Evolutionary conservation across 2,113 vertebrate genomes (phyloP).

Genomic region (Tychaedon coryphoeus): DNA sequence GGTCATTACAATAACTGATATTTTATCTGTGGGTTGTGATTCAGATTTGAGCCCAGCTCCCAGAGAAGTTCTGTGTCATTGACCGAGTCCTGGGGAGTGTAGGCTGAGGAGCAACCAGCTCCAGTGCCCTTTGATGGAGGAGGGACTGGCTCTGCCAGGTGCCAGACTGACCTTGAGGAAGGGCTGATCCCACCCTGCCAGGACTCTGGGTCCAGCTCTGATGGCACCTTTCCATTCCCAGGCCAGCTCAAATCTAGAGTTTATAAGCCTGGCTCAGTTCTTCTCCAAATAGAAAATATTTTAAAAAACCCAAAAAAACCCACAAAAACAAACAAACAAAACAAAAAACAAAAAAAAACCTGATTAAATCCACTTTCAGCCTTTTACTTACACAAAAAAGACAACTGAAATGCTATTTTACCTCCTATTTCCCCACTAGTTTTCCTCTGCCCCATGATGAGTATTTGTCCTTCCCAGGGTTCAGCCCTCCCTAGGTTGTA

Average conservation of each 20-base stretch:
- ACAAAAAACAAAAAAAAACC: too few relatives aligned
- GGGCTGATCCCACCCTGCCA: not conserved
- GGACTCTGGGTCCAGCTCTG: not conserved
- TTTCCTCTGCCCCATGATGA: not conserved
- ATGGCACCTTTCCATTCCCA: not conserved
- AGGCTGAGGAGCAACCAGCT: not conserved
- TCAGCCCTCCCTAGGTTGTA: not conserved
- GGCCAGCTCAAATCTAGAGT: not conserved
- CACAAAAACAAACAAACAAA: too few relatives aligned
- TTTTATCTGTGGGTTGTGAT: not conserved
- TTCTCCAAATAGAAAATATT: not conserved
- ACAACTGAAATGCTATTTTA: not conserved
- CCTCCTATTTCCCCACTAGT: not conserved
- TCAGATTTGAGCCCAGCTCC: not conserved
- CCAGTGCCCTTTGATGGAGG: not conserved
- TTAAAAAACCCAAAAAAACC: too few relatives aligned
- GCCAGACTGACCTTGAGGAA: rapidly evolving
- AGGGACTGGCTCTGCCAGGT: rapidly evolving
- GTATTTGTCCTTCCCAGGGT: not conserved
- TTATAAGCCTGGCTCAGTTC: not conserved
- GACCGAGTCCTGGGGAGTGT: rapidly evolving
- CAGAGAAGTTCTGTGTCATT: not conserved
- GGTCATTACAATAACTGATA: not conserved
- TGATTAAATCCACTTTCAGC: not conserved
- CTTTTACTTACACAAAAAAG: not conserved